These are phyloP conservation scores for Lithobius niger DNA, from an alignment of 1,140 invertebrate genomes.

Conservation along the genomic window DNA sequence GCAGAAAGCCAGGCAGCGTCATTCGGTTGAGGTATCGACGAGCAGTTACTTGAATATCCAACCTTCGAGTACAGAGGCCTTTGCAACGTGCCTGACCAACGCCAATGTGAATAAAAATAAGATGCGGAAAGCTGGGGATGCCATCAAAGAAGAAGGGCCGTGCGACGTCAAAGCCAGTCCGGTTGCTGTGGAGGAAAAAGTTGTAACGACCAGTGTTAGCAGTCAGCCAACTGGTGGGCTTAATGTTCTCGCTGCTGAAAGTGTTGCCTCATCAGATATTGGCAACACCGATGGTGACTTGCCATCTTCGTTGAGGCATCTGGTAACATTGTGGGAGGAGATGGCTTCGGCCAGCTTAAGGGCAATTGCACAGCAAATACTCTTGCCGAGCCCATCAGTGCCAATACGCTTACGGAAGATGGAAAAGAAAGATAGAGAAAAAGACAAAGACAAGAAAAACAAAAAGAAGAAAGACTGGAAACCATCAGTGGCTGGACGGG, in stretches of 20 bases:
- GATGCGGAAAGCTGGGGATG: constrained; percentile 36
- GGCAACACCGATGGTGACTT: constrained; percentile 43
- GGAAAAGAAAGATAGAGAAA: constrained; percentile 14
- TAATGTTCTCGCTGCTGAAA: neutral
- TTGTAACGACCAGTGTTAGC: neutral
- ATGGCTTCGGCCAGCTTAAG: constrained; percentile 53
- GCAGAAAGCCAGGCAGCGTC: constrained; percentile 47
- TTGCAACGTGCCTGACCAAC: constrained; percentile 45
- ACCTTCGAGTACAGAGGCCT: constrained; percentile 54
- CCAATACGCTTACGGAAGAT: neutral
- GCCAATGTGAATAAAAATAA: constrained; percentile 49
- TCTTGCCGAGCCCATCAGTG: constrained; percentile 25
- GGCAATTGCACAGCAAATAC: constrained; percentile 44
- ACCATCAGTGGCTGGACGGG: constrained; percentile 20
- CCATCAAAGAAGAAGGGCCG: constrained; percentile 42
- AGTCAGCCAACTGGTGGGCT: neutral
- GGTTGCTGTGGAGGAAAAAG: neutral
- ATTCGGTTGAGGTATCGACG: constrained; percentile 72
- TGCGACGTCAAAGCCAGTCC: neutral
- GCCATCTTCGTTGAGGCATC: constrained; percentile 67
- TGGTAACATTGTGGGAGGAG: constrained; percentile 66
- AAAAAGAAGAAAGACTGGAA: constrained; percentile 36
- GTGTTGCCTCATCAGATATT: constrained; percentile 14
- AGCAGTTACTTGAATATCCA: constrained; percentile 60
- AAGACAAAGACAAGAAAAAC: constrained; percentile 23